Conservation (phyloP, 2,113 vertebrate genomes). For the Sinocyclocheilus maitianheensis region DNA sequence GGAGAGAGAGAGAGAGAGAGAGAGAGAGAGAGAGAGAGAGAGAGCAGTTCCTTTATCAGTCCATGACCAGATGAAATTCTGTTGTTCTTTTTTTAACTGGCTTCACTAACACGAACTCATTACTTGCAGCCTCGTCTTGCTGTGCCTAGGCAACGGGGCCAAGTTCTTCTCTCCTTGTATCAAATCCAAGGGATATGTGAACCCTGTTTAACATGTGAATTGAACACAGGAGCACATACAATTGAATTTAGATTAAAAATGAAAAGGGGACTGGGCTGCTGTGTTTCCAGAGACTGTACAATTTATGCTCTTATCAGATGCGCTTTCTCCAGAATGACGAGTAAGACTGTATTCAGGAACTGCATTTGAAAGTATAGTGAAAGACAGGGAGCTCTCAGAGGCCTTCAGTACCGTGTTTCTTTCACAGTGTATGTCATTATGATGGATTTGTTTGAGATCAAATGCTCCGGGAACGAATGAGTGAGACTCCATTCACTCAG, state of each 20-base stretch:
- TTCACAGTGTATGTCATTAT: constrained; percentile 5
- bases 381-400: constrained; percentile 19
- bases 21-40: no score
- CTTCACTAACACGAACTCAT: constrained; percentile 51
- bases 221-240: constrained; percentile 31
- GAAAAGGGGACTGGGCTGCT: neutral
- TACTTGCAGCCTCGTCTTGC: constrained; percentile 38
- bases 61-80: constrained; percentile 50
- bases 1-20: neutral
- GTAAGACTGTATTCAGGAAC: neutral
- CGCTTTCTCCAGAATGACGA: neutral
- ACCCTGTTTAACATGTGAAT: constrained; percentile 36
- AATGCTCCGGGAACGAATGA: neutral
- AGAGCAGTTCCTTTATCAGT: constrained; percentile 38
- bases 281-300: no score
- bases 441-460: constrained; percentile 28
- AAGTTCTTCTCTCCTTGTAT: constrained; percentile 11
- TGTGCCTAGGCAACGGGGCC: constrained; percentile 32
- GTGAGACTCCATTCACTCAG: neutral
- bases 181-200: constrained; percentile 38
- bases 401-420: neutral
- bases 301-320: constrained; percentile 3
- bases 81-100: constrained; percentile 35
- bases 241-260: constrained; percentile 41
- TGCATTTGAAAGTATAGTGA: constrained; percentile 23